Conservation (phyloP, 1,140 invertebrate species). For the Brachionus calyciflorus region DNA sequence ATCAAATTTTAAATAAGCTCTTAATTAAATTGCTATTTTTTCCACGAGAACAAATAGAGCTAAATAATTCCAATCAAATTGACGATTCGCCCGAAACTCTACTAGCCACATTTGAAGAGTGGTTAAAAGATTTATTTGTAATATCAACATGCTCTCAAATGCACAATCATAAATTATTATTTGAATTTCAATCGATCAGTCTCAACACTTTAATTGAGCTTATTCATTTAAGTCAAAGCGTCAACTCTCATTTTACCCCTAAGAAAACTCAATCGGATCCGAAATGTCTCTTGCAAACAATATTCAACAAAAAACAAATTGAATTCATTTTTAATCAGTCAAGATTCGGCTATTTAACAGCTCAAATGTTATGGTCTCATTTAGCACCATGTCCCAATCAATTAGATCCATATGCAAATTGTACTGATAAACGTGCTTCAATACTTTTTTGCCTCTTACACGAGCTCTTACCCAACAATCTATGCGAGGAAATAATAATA, state of each 20-base stretch:
- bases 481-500: slow-evolving; percentile 30
- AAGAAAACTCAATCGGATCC: neutral
- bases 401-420: neutral
- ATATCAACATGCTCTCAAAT: neutral
- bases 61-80: neutral
- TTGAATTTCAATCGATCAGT: slow-evolving; percentile 28
- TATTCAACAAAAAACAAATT: neutral
- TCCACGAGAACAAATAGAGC: slow-evolving; percentile 15
- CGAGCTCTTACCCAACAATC: slow-evolving; percentile 22
- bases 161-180: neutral
- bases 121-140: slow-evolving; percentile 43
- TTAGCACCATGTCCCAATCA: neutral
- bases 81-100: neutral
- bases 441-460: slow-evolving; percentile 18
- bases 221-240: neutral
- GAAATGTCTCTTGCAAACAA: slow-evolving; percentile 15
- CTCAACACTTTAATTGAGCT: slow-evolving; percentile 32
- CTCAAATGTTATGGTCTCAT: slow-evolving; percentile 41
- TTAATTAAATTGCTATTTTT: slow-evolving; percentile 26
- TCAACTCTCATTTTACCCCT: neutral
- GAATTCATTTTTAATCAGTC: slow-evolving; percentile 3
- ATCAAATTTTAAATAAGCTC: slow-evolving; percentile 27
- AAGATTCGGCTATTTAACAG: neutral
- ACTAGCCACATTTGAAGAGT: slow-evolving; percentile 5
- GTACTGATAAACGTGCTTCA: slow-evolving; percentile 32